Conservation (phyloP, 2,888 invertebrate genomes). For the Incurvaria masculella region DNA sequence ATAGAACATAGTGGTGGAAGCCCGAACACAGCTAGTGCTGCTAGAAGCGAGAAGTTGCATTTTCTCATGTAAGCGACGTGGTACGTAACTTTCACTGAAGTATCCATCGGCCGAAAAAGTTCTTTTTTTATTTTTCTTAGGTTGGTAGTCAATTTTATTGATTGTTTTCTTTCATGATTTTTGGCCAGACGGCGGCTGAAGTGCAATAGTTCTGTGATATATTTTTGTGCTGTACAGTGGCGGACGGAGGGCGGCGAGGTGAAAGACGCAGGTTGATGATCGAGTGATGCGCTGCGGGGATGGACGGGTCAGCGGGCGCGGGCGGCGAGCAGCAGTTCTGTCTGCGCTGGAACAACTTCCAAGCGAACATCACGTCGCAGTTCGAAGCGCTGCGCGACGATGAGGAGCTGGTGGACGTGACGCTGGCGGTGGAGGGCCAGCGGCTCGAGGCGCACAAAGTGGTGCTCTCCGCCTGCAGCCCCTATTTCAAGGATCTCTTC, state of each 20-base stretch:
- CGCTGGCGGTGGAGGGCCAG: constrained; percentile 81
- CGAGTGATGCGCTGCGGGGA: constrained; percentile 59
- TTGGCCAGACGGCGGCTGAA: constrained; percentile 59
- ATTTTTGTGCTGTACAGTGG: constrained; percentile 41
- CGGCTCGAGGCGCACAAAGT: constrained; percentile 83
- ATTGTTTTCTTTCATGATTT: constrained; percentile 59
- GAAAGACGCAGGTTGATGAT: constrained; percentile 55
- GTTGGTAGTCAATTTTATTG: constrained; percentile 60
- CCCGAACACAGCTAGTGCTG: too few species aligned
- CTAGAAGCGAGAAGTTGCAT: too few species aligned
- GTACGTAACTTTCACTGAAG: not conserved
- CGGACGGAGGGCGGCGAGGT: constrained; percentile 56
- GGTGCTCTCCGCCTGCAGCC: constrained; percentile 82
- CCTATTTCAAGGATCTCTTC: constrained; percentile 83
- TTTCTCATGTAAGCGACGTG: too few species aligned
- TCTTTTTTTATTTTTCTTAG: constrained; percentile 59
- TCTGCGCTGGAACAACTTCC: constrained; percentile 88
- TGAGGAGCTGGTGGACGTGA: constrained; percentile 87
- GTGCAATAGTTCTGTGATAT: constrained; percentile 58
- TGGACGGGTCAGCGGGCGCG: constrained; percentile 56
- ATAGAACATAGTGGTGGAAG: too few species aligned
- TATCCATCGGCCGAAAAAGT: constrained; percentile 37
- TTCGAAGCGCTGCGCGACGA: constrained; percentile 81
- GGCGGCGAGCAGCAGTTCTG: constrained; percentile 82
- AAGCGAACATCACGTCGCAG: constrained; percentile 83